A percentile compares a stretch with the other conserved stretches of the same genome.
Conservation (phyloP, 1,140 invertebrate species). For the Oncopodura yosiiana region DNA sequence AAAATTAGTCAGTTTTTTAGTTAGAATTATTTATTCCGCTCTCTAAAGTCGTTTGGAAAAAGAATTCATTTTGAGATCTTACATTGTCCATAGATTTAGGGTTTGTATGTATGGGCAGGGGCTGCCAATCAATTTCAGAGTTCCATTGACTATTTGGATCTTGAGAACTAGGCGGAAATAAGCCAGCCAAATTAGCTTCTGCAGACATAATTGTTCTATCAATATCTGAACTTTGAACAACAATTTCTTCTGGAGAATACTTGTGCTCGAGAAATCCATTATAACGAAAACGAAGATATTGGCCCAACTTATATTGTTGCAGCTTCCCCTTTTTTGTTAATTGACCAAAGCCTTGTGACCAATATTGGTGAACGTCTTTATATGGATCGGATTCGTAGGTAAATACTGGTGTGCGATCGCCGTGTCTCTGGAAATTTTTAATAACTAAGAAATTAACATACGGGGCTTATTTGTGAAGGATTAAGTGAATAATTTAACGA, state of each 20-base stretch:
- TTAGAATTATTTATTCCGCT: too few relatives aligned
- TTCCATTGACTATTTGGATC: slow-evolving; percentile 51
- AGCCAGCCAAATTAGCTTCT: slow-evolving; percentile 66
- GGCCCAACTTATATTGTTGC: slow-evolving; percentile 66
- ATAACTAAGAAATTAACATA: neutral
- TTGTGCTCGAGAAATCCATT: slow-evolving; percentile 44
- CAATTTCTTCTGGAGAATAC: slow-evolving; percentile 53
- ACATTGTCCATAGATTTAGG: slow-evolving; percentile 57
- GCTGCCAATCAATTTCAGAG: slow-evolving; percentile 63
- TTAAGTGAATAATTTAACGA: too few relatives aligned
- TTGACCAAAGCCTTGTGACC: slow-evolving; percentile 23
- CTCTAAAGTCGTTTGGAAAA: too few relatives aligned
- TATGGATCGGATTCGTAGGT: slow-evolving; percentile 8
- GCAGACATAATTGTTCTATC: slow-evolving; percentile 87
- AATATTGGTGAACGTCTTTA: slow-evolving; percentile 5
- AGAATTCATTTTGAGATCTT: too few relatives aligned
- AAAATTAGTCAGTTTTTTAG: neutral
- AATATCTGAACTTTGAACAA: slow-evolving; percentile 66
- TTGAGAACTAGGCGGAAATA: slow-evolving; percentile 53
- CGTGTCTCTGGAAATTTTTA: slow-evolving; percentile 6
- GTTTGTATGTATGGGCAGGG: slow-evolving; percentile 72
- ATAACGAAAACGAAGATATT: slow-evolving; percentile 65
- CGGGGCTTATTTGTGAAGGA: too few relatives aligned
- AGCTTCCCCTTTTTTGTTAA: slow-evolving; percentile 49
- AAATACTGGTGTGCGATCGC: slow-evolving; percentile 19